Evolutionary conservation across 2,888 invertebrate species (phyloP).

Genomic region (Ormyrus pomaceus): DNA sequence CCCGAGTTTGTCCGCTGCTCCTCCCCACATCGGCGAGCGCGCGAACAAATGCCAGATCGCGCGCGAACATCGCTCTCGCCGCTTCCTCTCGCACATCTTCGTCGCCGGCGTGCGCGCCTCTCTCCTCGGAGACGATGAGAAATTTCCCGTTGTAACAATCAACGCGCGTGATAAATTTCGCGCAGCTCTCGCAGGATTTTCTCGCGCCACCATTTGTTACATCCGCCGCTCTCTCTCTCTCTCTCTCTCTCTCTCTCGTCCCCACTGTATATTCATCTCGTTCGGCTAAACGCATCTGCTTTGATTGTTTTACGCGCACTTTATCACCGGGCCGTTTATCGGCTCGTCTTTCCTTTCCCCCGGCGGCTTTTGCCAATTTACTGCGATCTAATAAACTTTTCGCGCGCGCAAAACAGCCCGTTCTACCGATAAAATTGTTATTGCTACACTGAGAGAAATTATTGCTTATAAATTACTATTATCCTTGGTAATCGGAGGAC

Average conservation of each 20-base stretch:
- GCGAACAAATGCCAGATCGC: neutral
- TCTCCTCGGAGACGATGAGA: constrained; percentile 35
- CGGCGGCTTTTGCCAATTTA: neutral
- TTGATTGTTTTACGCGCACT: constrained; percentile 19
- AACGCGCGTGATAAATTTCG: constrained; percentile 43
- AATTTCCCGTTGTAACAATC: constrained; percentile 47
- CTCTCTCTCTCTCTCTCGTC: neutral
- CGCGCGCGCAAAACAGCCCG: neutral
- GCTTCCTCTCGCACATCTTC: neutral
- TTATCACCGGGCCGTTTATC: neutral
- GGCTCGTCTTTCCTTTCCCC: neutral
- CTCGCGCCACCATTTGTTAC: constrained; percentile 13
- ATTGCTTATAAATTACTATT: no score
- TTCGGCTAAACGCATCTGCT: constrained; percentile 14
- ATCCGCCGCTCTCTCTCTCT: neutral
- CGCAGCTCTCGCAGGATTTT: constrained; percentile 6
- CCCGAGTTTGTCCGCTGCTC: neutral
- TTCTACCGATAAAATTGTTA: constrained; percentile 10
- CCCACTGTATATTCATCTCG: constrained; percentile 13
- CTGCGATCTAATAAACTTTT: constrained; percentile 32
- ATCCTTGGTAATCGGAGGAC: no score
- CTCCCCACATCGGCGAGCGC: neutral
- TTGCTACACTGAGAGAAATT: no score
- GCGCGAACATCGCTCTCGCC: neutral
- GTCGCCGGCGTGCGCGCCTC: no score